A percentile compares a stretch with the other conserved stretches of the same genome.
Conservation (phyloP, 2,113 vertebrate genomes). For the Silurus glanis region DNA sequence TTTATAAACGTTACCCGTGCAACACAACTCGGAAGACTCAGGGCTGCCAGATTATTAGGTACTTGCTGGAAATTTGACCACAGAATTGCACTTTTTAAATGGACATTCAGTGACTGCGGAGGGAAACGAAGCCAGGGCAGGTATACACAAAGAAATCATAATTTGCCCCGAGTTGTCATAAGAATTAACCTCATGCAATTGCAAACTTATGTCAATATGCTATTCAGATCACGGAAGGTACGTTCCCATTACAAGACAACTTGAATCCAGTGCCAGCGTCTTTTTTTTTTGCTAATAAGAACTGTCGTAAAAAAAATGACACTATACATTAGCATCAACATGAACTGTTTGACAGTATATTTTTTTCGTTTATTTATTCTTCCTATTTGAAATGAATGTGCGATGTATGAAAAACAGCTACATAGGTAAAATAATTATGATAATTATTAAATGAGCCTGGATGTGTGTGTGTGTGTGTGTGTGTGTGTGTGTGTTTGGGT, state of each 20-base stretch:
- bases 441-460: constrained; percentile 18
- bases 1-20: background rate
- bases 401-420: background rate
- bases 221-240: background rate
- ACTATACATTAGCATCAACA: no score
- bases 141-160: background rate
- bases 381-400: constrained; percentile 13
- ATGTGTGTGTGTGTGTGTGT: background rate
- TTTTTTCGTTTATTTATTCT: background rate
- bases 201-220: background rate
- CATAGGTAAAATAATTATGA: constrained; percentile 2
- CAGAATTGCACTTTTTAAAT: background rate
- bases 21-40: background rate
- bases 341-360: background rate
- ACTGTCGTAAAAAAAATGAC: background rate
- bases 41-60: background rate
- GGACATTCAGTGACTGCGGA: background rate
- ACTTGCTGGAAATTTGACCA: background rate
- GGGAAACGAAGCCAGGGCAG: background rate
- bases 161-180: no score
- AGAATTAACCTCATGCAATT: background rate
- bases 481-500: constrained; percentile 9
- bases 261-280: background rate
- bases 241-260: background rate
- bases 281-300: background rate